phyloP scores from a whole-genome alignment of 2,888 invertebrate species.

The Brenthis daphne region DNA sequence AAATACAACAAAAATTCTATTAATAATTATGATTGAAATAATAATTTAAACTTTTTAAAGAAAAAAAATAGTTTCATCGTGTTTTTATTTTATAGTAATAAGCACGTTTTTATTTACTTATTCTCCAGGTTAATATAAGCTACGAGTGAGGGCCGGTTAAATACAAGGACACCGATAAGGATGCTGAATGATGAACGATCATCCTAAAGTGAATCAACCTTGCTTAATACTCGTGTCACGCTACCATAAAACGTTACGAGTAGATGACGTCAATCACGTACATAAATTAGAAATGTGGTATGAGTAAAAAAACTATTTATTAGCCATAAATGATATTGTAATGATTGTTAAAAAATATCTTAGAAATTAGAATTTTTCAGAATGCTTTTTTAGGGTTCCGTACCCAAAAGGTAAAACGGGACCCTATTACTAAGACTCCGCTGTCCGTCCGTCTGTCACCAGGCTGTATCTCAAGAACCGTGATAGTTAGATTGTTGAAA shows the following conservation, averaged over 20 bases:
- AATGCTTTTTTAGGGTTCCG: no score
- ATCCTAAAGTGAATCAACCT: constrained; percentile 47
- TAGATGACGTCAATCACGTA: constrained; percentile 47
- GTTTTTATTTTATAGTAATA: not conserved
- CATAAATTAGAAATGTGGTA: constrained; percentile 33
- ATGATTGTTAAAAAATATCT: not conserved
- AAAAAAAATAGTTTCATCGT: no score
- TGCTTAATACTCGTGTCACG: constrained; percentile 48
- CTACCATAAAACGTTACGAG: constrained; percentile 38
- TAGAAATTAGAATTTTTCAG: no score
- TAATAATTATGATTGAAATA: not conserved
- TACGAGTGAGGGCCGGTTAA: constrained; percentile 29
- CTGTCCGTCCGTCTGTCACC: no score
- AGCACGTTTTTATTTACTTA: not conserved
- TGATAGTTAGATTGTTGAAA: no score
- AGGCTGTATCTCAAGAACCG: no score
- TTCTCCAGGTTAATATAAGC: not conserved
- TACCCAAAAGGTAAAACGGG: no score
- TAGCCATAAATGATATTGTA: not conserved
- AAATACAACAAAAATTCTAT: not conserved
- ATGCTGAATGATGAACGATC: constrained; percentile 28
- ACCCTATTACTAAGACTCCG: no score
- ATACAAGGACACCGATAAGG: constrained; percentile 37
- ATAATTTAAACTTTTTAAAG: not conserved
- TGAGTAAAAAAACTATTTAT: constrained; percentile 1